Evolutionary conservation across 2,113 vertebrate genomes (phyloP).

Genomic region (Alligator sinensis): DNA sequence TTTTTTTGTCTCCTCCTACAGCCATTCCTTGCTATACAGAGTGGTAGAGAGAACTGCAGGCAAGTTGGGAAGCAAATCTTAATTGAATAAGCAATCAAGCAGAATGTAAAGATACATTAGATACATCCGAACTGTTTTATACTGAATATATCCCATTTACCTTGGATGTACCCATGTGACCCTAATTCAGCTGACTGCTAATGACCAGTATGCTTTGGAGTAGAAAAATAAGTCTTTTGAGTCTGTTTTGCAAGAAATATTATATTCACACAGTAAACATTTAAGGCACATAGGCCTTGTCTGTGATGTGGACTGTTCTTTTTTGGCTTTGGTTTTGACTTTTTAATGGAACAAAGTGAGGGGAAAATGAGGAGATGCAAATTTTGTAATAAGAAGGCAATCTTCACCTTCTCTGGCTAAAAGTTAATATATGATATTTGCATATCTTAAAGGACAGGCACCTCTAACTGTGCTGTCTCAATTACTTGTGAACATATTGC

Average conservation of each 20-base stretch:
- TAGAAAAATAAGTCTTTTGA: background rate
- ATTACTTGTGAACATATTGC: background rate
- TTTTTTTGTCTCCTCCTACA: background rate
- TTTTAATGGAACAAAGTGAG: background rate
- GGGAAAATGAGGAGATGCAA: background rate
- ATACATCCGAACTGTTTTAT: background rate
- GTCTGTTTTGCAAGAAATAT: background rate
- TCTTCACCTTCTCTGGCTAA: background rate
- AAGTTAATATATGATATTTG: background rate
- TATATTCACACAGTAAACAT: background rate
- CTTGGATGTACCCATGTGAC: background rate
- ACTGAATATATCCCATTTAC: background rate
- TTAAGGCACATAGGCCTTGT: accelerated
- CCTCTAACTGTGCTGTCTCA: background rate
- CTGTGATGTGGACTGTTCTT: background rate
- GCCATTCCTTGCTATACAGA: background rate
- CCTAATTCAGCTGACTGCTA: background rate
- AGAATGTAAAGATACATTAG: background rate
- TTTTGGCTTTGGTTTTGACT: background rate
- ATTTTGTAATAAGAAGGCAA: background rate
- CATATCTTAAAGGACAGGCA: background rate
- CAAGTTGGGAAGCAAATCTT: background rate
- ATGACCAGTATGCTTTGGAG: background rate
- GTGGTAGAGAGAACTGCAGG: background rate
- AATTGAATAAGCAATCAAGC: background rate